A percentile compares a stretch with the other conserved stretches of the same genome.
Evolutionary conservation across 1,140 invertebrate genomes (phyloP).

Genomic region (Penaeus chinensis): DNA sequence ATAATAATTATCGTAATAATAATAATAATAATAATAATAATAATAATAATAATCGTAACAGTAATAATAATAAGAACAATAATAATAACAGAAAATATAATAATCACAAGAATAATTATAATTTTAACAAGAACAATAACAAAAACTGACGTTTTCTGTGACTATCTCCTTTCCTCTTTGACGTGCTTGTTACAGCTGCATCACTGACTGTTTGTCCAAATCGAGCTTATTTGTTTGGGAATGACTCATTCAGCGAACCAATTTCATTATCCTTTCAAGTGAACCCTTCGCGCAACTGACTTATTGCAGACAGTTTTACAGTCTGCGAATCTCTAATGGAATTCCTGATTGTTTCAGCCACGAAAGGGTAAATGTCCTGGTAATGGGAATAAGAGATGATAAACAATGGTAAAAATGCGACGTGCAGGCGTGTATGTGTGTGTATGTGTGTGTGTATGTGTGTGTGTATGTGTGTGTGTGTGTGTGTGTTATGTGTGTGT

Average conservation of each 20-base stretch:
- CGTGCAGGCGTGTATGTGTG: background rate
- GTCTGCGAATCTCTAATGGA: background rate
- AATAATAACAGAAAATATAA: no score
- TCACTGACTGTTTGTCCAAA: no score
- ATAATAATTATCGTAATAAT: no score
- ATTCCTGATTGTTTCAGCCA: background rate
- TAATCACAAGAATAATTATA: no score
- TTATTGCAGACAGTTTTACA: no score
- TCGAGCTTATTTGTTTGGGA: background rate
- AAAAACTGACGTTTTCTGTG: no score
- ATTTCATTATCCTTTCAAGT: slow-evolving; percentile 3
- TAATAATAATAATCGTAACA: no score
- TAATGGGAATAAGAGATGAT: background rate
- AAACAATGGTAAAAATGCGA: background rate
- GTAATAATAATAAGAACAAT: no score
- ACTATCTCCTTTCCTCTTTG: no score
- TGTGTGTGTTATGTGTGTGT: background rate
- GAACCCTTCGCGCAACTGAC: background rate
- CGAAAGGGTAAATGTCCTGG: background rate
- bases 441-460: background rate
- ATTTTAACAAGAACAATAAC: no score
- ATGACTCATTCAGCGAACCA: background rate
- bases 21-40: no score
- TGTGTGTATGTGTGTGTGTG: background rate
- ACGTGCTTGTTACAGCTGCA: no score